Conservation (phyloP, 2,888 invertebrate genomes). For the Aelia acuminata region DNA sequence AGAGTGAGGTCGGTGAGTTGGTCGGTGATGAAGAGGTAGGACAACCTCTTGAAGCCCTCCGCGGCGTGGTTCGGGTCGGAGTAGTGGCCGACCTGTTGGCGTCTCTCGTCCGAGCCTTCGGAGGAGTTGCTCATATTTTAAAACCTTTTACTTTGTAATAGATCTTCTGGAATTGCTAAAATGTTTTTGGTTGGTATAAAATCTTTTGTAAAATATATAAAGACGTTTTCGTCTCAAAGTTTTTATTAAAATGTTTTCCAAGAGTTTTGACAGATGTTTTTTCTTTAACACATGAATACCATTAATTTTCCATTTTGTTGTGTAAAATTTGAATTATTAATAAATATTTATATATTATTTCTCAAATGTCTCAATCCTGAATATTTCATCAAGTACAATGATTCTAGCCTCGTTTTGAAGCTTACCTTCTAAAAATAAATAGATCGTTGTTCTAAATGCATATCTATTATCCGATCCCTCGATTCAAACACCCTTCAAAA, state of each 20-base stretch:
- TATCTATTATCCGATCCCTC: too few relatives aligned
- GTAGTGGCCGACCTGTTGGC: background rate
- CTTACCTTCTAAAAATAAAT: too few relatives aligned
- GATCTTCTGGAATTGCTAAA: background rate
- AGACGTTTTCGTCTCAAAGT: background rate
- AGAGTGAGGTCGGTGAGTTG: constrained; percentile 22
- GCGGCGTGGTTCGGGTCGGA: background rate
- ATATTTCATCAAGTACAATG: too few relatives aligned
- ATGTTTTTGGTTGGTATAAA: background rate
- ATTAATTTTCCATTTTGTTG: too few relatives aligned
- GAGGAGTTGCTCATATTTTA: background rate
- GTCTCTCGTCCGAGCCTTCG: background rate
- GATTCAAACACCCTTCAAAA: too few relatives aligned
- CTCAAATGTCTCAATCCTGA: too few relatives aligned
- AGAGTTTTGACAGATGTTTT: background rate
- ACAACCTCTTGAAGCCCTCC: constrained; percentile 17
- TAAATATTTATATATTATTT: too few relatives aligned
- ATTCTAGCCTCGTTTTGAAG: too few relatives aligned
- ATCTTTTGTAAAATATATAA: background rate
- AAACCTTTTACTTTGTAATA: background rate
- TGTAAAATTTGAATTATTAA: too few relatives aligned
- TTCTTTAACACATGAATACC: background rate
- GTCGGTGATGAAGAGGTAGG: constrained; percentile 12
- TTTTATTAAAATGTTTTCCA: background rate
- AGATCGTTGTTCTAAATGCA: too few relatives aligned